Conservation (phyloP, 2,797 vertebrate species). For the Amniataba percoides region DNA sequence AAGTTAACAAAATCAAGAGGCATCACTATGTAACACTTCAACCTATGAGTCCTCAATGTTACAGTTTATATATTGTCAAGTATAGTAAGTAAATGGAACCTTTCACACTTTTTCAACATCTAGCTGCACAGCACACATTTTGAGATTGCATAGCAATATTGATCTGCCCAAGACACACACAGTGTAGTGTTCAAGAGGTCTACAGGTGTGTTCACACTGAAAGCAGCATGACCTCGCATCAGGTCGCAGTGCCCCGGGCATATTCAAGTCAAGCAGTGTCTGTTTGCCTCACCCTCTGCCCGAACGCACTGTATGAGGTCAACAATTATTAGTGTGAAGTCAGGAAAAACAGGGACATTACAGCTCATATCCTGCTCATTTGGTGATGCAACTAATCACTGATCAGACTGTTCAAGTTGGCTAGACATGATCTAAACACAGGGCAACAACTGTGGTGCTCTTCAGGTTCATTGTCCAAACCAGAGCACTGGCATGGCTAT, state of each 20-base stretch:
- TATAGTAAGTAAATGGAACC: too few relatives aligned
- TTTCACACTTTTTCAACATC: background rate
- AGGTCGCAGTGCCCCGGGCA: background rate
- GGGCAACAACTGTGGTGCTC: background rate
- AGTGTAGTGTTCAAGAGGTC: too few relatives aligned
- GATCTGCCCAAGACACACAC: background rate
- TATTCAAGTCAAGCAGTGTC: background rate
- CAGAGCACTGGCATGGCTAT: background rate
- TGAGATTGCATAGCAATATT: background rate
- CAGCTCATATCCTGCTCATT: too few relatives aligned
- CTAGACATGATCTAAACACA: background rate
- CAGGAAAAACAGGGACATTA: background rate
- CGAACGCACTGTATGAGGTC: background rate
- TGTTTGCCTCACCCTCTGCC: background rate
- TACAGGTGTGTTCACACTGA: too few relatives aligned
- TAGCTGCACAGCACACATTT: background rate
- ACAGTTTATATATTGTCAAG: too few relatives aligned
- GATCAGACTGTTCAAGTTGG: background rate
- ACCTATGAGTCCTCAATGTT: too few relatives aligned
- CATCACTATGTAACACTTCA: too few relatives aligned
- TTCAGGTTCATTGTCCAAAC: background rate
- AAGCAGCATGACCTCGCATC: background rate
- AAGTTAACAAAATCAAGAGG: too few relatives aligned
- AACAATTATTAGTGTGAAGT: background rate
- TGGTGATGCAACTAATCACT: background rate